Evolutionary conservation across 2,113 vertebrate genomes (phyloP), one percentile per base, ranked within the genome.

Genomic region (Meriones unguiculatus): DNA sequence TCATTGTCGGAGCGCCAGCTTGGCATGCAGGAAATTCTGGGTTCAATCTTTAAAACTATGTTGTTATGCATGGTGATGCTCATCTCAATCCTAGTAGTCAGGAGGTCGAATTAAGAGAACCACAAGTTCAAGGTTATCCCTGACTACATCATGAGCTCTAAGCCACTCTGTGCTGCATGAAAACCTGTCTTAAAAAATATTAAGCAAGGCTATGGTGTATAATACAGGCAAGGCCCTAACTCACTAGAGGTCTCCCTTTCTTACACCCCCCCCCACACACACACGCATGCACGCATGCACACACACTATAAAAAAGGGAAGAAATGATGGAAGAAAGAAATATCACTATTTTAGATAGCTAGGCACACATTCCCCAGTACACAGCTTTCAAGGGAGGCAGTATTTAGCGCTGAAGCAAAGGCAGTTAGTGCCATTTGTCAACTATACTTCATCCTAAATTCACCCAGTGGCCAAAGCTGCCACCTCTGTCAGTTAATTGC

Each of bases 41-140:
- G 24, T 86, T 86, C 14, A 67, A 52, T 32, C 30, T 32, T 30
- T 64, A 30, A 20, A 41, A 28, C 62, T 52, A 46, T 17, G 22
- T 50, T 46, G 18, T 35, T 46, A 20, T 65, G 18, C 25, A 67
- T 32, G 41, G 41, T 22, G 5, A 5, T 35, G 9, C 5, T 32
- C 0, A 11, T 69, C 7, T 50, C 2, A 52, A n/a, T 14, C 17
- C 2, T 12, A 52, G 20, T 15, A 14, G 11, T 22, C 20, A 4
- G 11, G 2, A 54, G 50, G 50, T n/a, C 9, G 32, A 52, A 12
- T 8, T 12, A 11, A 30, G 32, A 87, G 67, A 52, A 87, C 11
- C 50, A 54, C 30, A 35, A n/a, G 12, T 54, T 87, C 20, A n/a
- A 38, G 13, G 22, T 38, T 52, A 38, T 15, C 32, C 18, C 54